Evolutionary conservation across 2,113 vertebrate genomes (phyloP), one percentile per base, ranked within the genome.

Genomic region (Melanotaenia duboulayi): DNA sequence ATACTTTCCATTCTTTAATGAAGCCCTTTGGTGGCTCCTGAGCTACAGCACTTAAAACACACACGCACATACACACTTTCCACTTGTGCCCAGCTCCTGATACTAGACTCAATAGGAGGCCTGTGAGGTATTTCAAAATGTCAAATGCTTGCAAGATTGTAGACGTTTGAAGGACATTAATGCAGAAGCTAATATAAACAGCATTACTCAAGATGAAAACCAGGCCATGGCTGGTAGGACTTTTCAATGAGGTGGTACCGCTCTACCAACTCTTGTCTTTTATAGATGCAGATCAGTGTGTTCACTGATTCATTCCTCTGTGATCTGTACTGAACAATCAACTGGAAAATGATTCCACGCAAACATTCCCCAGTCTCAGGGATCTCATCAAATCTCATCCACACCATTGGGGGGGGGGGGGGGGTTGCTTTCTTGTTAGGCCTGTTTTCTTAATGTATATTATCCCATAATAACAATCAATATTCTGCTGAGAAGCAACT

Each of bases 181-280:
- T 93, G 93, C 86, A 92, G 78, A 77, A 87, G 84, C 86, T 90
- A 92, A 91, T 86, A 89, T 92, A 94, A 94, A 93, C 90, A 93
- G 76, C 78, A 84, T 92, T 84, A 90, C 88, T 93, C 89, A 89
- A 54, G 85, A 93, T 93, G 89, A 93, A 93, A 93, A 89, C 87
- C 10, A 52, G 46, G 67, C 80, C n/a, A 35, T 44, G 28, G 80
- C 86, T 88, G 88, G 87, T 87, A 86, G 86, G 75, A 65, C 44
- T 72, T 78, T 62, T 78, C 80, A 40, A 76, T 76, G 85, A 91
- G 86, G 81, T 87, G 81, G 66, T 78, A 85, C 90, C 90, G 84
- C 74, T 88, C 67, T 67, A 39, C 78, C 56, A 6, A 44, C 65
- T 58, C 74, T 79, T 76, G 77, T 79, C 73, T 4, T 88, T 86